phyloP scores from a whole-genome alignment of 2,888 invertebrate genomes.

The Brassicogethes aeneus region DNA sequence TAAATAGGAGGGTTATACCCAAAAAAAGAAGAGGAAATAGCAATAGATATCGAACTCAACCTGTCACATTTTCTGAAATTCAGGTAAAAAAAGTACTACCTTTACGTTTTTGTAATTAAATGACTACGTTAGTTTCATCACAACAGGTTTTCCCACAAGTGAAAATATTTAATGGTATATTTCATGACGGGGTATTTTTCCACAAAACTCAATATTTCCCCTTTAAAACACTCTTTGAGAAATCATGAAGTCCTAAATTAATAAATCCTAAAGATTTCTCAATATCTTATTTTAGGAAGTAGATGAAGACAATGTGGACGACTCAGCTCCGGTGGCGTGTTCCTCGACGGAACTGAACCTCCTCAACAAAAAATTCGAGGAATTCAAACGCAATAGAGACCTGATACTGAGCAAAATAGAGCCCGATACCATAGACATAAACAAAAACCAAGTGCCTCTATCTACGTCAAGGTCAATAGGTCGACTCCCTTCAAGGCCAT shows the following conservation, averaged over 20 bases:
- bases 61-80: slow-evolving; percentile 70
- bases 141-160: background rate
- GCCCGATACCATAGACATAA: slow-evolving; percentile 16
- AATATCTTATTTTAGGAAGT: slow-evolving; percentile 48
- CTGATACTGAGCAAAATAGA: slow-evolving; percentile 24
- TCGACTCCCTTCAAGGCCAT: slow-evolving; percentile 32
- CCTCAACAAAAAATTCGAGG: slow-evolving; percentile 47
- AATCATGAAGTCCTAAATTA: no score
- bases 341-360: slow-evolving; percentile 44
- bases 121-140: background rate
- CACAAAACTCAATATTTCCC: no score
- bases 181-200: no score
- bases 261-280: slow-evolving; percentile 2
- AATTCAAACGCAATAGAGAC: slow-evolving; percentile 46
- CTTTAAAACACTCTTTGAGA: no score
- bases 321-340: slow-evolving; percentile 36
- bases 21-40: slow-evolving; percentile 45
- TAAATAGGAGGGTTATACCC: slow-evolving; percentile 48
- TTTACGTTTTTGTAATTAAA: background rate
- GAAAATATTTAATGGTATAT: no score
- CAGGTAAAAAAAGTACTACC: slow-evolving; percentile 41
- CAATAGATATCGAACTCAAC: slow-evolving; percentile 56
- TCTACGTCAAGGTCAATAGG: slow-evolving; percentile 27
- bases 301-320: slow-evolving; percentile 54
- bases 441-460: slow-evolving; percentile 17